Evolutionary conservation across 2,888 invertebrate genomes (phyloP), one percentile per base, ranked within the genome.

Genomic region (Melieria crassipennis): DNA sequence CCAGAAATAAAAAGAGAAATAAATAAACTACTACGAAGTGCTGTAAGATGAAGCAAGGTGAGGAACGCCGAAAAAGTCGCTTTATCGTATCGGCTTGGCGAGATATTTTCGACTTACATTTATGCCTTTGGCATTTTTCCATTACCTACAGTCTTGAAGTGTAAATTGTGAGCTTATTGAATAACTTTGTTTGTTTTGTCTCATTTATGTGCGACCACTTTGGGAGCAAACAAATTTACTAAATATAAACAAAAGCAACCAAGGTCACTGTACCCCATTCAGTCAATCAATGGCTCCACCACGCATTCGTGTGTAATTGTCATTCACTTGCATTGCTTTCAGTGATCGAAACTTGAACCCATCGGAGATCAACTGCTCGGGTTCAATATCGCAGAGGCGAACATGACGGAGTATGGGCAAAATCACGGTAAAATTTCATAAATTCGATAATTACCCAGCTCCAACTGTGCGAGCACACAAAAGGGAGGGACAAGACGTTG

Each of bases 241-340:
- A 69, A 65, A 69, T 47, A 52, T 68, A 71, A 66, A 66, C 66
- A 71, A 67, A 71, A 70, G 9, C 13, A 30, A 13, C 52, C 65
- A 69, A 65, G 69, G 69, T 72, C 61, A 65, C 61, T 69, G 69
- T 69, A 72, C 72, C 52, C 47, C 56, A 61, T 69, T 65, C 64
- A 61, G 52, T 48, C 45, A 16, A 13, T 61, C 60, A 69, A 68
- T 48, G 45, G 60, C 11, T 7, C 48, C 58, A 43, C 50, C 52
- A 52, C 60, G 60, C 10, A 65, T 45, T 13, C n/a, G 45, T 55
- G 11, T 65, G 16, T 13, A 46, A 10, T n/a, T 61, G 42, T 30
- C 30, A 30, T 30, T 30, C 30, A 30, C 30, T 2, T 30, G 30
- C 30, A 30, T 30, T 30, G 16, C 6, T 55, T 45, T 68, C 62